Conservation (phyloP, 1,140 invertebrate species). For the Neodiprion pinetum region DNA sequence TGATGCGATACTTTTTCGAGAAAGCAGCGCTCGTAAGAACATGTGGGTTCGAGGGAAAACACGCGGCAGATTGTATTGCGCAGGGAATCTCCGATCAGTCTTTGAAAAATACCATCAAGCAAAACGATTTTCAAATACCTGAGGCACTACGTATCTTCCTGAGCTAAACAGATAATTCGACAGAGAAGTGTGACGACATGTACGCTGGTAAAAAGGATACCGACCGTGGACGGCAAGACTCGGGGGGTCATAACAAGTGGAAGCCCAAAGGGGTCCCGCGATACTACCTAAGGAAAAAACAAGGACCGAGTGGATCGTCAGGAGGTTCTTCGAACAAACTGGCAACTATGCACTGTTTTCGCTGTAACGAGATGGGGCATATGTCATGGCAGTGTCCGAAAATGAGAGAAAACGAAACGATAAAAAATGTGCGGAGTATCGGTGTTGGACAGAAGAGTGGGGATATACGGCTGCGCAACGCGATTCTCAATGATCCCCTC, state of each 20-base stretch:
- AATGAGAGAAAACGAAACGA: conserved; percentile 3
- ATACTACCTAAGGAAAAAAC: neutral
- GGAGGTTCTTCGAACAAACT: neutral
- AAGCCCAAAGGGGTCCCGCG: neutral
- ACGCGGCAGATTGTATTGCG: conserved; percentile 25
- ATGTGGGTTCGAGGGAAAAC: conserved; percentile 22
- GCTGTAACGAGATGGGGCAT: conserved; percentile 20
- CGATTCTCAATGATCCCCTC: conserved; percentile 17
- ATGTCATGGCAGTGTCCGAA: conserved; percentile 16
- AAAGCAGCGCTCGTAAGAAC: conserved; percentile 22
- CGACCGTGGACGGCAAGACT: conserved; percentile 9
- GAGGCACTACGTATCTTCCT: conserved; percentile 20
- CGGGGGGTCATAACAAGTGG: conserved; percentile 8
- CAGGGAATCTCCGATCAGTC: conserved; percentile 22
- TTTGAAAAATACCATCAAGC: conserved; percentile 20
- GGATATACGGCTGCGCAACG: conserved; percentile 17
- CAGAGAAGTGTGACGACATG: neutral
- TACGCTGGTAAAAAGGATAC: conserved; percentile 9
- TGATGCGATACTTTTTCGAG: conserved; percentile 24
- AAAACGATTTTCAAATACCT: conserved; percentile 18
- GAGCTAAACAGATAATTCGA: conserved; percentile 11
- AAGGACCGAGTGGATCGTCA: neutral
- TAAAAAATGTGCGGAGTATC: conserved; percentile 21
- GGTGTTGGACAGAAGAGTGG: conserved; percentile 6
- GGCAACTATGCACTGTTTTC: neutral